phyloP scores from a whole-genome alignment of 2,113 vertebrate species.

The Heteronetta atricapilla region DNA sequence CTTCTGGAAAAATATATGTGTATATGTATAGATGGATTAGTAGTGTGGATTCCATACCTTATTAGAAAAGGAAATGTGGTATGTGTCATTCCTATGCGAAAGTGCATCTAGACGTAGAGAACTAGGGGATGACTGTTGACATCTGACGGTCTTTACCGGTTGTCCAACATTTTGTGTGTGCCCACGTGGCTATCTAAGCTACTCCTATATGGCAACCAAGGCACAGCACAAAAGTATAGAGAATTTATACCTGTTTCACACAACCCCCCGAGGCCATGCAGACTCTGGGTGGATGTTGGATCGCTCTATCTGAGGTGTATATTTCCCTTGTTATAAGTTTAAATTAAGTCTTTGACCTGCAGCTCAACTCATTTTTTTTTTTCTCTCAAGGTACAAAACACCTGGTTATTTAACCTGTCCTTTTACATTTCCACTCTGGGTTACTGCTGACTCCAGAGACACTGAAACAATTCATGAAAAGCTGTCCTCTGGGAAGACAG shows the following conservation, averaged over 20 bases:
- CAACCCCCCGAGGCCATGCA: not conserved
- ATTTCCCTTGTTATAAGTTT: slow-evolving; percentile 55
- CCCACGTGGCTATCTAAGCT: not conserved
- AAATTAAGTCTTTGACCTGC: slow-evolving; percentile 61
- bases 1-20: not conserved
- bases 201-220: not conserved
- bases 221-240: not conserved
- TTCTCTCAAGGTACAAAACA: slow-evolving; percentile 62
- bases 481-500: slow-evolving; percentile 25
- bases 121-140: not conserved
- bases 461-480: slow-evolving; percentile 58
- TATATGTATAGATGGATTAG: not conserved
- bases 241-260: slow-evolving; percentile 53
- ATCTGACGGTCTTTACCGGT: not conserved
- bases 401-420: slow-evolving; percentile 66
- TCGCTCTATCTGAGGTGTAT: slow-evolving; percentile 5
- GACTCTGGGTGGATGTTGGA: not conserved
- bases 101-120: not conserved
- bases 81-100: not conserved
- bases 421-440: slow-evolving; percentile 65
- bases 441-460: slow-evolving; percentile 32
- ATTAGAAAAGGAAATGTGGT: not conserved
- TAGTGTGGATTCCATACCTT: not conserved
- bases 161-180: not conserved
- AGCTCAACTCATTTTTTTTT: slow-evolving; percentile 62